Evolutionary conservation across 2,888 invertebrate genomes (phyloP).

Genomic region (Encarsia formosa): DNA sequence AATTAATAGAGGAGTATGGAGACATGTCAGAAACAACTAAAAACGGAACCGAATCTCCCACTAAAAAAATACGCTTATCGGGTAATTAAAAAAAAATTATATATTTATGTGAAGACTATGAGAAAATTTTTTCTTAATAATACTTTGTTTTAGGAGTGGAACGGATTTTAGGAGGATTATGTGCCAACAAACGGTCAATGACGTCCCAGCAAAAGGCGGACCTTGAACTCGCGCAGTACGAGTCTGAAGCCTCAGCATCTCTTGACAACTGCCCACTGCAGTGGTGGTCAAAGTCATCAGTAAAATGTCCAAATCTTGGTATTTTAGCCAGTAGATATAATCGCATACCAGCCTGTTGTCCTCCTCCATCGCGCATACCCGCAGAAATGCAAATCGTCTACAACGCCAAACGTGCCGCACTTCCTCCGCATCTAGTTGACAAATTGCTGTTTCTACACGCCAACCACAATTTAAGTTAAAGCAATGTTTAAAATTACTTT

Average conservation of each 20-base stretch:
- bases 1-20: slow-evolving; percentile 42
- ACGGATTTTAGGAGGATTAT: slow-evolving; percentile 47
- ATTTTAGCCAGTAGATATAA: slow-evolving; percentile 50
- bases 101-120: too few species aligned
- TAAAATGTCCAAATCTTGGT: slow-evolving; percentile 51
- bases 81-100: too few species aligned
- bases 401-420: slow-evolving; percentile 45
- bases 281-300: slow-evolving; percentile 50
- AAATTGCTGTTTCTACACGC: slow-evolving; percentile 49
- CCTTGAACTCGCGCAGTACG: slow-evolving; percentile 52
- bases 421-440: slow-evolving; percentile 49
- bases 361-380: slow-evolving; percentile 49
- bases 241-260: slow-evolving; percentile 50
- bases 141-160: slow-evolving; percentile 47
- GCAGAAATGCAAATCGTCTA: slow-evolving; percentile 47
- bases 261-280: slow-evolving; percentile 52
- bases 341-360: slow-evolving; percentile 51
- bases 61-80: slow-evolving; percentile 48
- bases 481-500: too few species aligned
- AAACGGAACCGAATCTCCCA: slow-evolving; percentile 37
- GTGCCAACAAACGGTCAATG: slow-evolving; percentile 44
- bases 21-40: slow-evolving; percentile 30
- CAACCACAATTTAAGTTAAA: slow-evolving; percentile 41
- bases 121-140: slow-evolving; percentile 10
- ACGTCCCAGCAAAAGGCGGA: slow-evolving; percentile 50